These are phyloP conservation scores for Myioborus miniatus DNA, from an alignment of 2,797 vertebrate species.

Conservation along the genomic window DNA sequence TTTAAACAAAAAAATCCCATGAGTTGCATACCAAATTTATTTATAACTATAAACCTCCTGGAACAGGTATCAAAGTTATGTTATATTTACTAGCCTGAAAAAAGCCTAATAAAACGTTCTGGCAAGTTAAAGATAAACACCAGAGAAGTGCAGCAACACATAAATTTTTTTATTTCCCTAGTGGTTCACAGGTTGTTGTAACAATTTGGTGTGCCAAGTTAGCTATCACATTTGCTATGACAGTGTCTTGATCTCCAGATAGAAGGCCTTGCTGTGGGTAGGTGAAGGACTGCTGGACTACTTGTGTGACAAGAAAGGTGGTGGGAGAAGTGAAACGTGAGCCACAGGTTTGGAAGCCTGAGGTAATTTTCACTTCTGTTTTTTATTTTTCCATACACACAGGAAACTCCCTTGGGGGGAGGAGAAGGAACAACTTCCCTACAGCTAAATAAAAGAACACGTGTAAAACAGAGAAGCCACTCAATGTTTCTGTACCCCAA, in stretches of 20 bases:
- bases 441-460: conserved; percentile 28
- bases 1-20: background rate
- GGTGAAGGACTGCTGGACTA: background rate
- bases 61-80: background rate
- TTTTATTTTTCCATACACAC: conserved; percentile 47
- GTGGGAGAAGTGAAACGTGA: conserved; percentile 37
- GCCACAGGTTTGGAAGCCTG: background rate
- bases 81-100: background rate
- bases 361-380: conserved; percentile 64
- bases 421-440: conserved; percentile 29
- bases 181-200: background rate
- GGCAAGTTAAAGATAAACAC: background rate
- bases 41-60: background rate
- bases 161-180: background rate
- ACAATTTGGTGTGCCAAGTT: background rate
- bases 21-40: background rate
- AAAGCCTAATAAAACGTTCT: conserved; percentile 10
- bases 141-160: background rate
- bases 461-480: background rate
- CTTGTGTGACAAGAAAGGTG: background rate
- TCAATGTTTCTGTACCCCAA: background rate
- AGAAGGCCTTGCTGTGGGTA: background rate
- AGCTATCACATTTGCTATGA: background rate
- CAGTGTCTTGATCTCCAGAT: background rate
- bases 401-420: conserved; percentile 33